These are phyloP conservation scores for Phymorhynchus buccinoides DNA, from an alignment of 1,140 invertebrate species.

Conservation along the genomic window DNA sequence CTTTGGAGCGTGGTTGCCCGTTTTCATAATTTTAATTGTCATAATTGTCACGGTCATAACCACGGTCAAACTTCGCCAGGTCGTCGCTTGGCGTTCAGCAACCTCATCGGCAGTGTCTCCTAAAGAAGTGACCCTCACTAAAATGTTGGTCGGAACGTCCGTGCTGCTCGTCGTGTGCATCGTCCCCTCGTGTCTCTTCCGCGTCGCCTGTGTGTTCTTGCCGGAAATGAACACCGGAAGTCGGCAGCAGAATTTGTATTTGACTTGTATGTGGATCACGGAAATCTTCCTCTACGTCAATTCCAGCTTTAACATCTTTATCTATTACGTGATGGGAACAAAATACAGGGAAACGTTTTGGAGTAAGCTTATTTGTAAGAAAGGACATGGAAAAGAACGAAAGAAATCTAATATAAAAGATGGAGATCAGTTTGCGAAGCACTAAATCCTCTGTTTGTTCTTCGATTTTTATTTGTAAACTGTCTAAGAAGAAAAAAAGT, in stretches of 20 bases:
- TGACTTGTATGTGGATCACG: background rate
- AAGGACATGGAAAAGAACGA: no score
- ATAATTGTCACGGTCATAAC: background rate
- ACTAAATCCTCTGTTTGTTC: no score
- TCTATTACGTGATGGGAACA: background rate
- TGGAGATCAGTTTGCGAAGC: no score
- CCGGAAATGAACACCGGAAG: background rate
- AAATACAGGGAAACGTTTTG: background rate
- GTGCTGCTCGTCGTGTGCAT: background rate
- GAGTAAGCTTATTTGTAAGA: background rate
- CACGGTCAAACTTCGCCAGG: background rate
- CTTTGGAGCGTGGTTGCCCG: background rate
- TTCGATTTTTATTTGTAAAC: no score
- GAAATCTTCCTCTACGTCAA: background rate
- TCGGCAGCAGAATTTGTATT: background rate
- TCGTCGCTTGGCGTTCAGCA: background rate
- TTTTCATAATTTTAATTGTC: background rate
- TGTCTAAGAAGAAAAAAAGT: no score
- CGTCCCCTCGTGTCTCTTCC: background rate
- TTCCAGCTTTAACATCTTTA: conserved; percentile 20
- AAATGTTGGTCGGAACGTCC: background rate
- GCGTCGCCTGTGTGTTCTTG: background rate
- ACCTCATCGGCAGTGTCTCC: background rate
- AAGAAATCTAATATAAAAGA: no score
- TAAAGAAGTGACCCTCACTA: conserved; percentile 7